phyloP scores from a whole-genome alignment of 2,797 vertebrate species.

The Phoxinus dragarum region DNA sequence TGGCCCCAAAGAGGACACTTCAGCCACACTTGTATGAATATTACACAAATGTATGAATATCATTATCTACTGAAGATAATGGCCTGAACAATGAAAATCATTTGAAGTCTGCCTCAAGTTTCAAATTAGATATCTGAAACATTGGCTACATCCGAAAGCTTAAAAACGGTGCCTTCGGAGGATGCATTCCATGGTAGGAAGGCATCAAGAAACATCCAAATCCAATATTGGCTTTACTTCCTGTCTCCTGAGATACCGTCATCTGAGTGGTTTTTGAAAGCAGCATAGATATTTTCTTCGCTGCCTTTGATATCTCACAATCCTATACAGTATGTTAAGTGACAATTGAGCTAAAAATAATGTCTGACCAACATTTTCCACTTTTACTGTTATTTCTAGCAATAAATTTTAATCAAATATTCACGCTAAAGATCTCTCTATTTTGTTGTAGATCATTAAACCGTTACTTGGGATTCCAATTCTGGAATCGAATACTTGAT shows the following conservation, averaged over 20 bases:
- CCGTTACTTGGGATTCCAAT: background rate
- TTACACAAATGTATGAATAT: background rate
- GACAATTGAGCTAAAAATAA: background rate
- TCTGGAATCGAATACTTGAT: too few relatives aligned
- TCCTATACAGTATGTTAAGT: background rate
- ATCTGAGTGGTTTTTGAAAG: background rate
- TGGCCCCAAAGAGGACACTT: background rate
- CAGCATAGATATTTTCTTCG: background rate
- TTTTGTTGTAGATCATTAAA: background rate
- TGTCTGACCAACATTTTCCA: background rate
- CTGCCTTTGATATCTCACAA: background rate
- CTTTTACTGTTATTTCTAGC: background rate
- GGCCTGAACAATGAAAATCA: background rate
- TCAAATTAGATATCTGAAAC: background rate
- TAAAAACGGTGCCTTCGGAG: background rate
- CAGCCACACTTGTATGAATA: background rate
- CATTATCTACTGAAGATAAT: background rate
- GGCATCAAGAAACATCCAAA: background rate
- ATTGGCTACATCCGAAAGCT: background rate
- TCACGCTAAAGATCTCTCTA: background rate
- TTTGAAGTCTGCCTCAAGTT: background rate
- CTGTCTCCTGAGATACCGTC: background rate
- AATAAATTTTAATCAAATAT: background rate
- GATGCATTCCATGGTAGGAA: background rate
- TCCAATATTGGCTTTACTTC: background rate